Evolutionary conservation across 2,113 vertebrate species (phyloP).

Genomic region (Misgurnus anguillicaudatus): DNA sequence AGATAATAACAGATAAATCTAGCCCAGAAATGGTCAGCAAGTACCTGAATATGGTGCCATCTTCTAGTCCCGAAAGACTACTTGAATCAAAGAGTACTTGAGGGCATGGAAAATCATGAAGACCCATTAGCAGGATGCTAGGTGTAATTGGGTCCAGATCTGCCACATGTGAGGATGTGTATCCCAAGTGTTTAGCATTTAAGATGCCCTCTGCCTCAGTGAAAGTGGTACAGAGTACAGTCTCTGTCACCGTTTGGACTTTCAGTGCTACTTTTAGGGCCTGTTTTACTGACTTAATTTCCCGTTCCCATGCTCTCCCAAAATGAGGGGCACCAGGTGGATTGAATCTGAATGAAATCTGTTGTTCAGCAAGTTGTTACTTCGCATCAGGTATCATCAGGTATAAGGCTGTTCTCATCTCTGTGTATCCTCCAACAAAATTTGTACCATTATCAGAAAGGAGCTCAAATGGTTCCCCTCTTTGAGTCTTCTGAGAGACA

Average conservation of each 20-base stretch:
- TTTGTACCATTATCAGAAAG: background rate
- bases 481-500: slow-evolving; percentile 6
- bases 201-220: slow-evolving; percentile 34
- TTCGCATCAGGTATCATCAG: background rate
- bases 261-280: background rate
- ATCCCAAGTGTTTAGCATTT: no score
- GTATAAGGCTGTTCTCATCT: background rate
- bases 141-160: background rate
- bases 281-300: background rate
- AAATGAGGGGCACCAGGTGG: slow-evolving; percentile 10
- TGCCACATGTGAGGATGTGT: background rate
- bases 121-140: background rate
- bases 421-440: background rate
- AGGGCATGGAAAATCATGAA: background rate
- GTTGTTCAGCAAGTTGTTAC: background rate
- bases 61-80: background rate
- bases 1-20: background rate
- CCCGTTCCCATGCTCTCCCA: background rate
- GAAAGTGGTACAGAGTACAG: slow-evolving; percentile 18
- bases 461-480: background rate
- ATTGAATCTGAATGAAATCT: slow-evolving; percentile 11
- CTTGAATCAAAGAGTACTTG: background rate
- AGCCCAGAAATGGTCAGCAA: slow-evolving; percentile 8
- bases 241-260: background rate
- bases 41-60: background rate